Base-by-base conservation (phyloP, 2,113 vertebrate genomes). In the Hepsetus odoe region DNA sequence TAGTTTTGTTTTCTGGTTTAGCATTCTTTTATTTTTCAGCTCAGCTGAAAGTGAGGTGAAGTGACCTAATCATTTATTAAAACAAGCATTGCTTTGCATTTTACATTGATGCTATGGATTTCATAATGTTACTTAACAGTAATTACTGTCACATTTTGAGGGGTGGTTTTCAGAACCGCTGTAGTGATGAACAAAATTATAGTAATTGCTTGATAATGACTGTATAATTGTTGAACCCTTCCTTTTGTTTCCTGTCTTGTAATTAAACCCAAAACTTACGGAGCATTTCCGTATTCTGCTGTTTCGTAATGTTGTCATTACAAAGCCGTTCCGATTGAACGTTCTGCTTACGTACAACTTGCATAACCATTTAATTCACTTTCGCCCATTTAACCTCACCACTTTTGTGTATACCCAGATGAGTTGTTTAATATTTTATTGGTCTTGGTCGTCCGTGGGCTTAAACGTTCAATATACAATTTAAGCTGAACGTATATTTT, bases 241-340 rank as follows among this genome's bases (percentile, higher is more conserved):
- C 32, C 40, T 61, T 77, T 82, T 77, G 79, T 71, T 58, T 77
- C 74, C 72, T 77, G 70, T 65, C 74, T 53, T 55, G 75, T 74
- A 74, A 67, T 76, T 83, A 76, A 72, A 44, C 40, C 59, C 46
- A 38, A 66, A 71, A 40, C 67, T 67, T 51, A 26, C 22, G 22
- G 53, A 10, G 77, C 55, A n/a, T 76, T 38, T 32, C 33, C 8
- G 22, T 61, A 67, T 72, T 79, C 77, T 51, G 11, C 32, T 18
- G 20, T 53, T 62, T 72, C 61, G 73, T 80, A 32, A 73, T 80
- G 80, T 68, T 77, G 76, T 83, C 68, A 73, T 83, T 46, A 67
- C 35, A 49, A 80, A 76, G 62, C 82, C 69, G 77, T 77, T 67
- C 72, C 76, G 72, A 79, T 72, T 72, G 55, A 73, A 72, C 42